Base-by-base conservation (phyloP, 1,140 invertebrate genomes). In the Drosophila burlai region DNA sequence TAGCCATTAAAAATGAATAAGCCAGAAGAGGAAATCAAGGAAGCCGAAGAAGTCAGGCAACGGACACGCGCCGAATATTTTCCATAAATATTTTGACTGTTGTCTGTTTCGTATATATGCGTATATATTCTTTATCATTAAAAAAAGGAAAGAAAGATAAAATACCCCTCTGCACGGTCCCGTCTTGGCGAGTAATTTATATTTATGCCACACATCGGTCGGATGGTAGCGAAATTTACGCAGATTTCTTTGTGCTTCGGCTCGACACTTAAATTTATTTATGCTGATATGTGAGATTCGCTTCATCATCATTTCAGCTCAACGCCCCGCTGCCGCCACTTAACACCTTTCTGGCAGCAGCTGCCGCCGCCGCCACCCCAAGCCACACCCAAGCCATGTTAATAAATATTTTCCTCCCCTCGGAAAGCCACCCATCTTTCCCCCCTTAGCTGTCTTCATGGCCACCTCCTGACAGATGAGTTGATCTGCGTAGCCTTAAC, bases 301-400 rank as follows among this genome's bases (percentile, higher is more conserved):
- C 73, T 76, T 87, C 85, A 90, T 87, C 85, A 89, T 87, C 85
- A 89, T 86, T 87, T 90, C 82, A 80, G 82, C 78, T 79, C 58
- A 38, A 38, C 36, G 36, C 36, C 36, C 36, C 36, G 34, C 46
- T 21, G 24, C 38, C 34, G 67, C 69, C 69, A 73, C 69, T 73
- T 73, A 73, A 73, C 69, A 74, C 71, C 68, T 74, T 74, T 43
- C 71, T 73, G 68, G 71, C 71, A 74, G 55, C 68, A 74, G 46
- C 68, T 73, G 46, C 54, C 46, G 71, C 54, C 29, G 29, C 29
- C 26, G 24, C 24, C 24, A 24, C 24, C 24, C 24, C 24, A 24
- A 24, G 24, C 24, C 55, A 42, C 71, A 73, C 68, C 71, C 68
- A 73, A 69, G 85, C 69, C 83, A 78, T 84, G 81, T 90, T 89